Percentiles rank a stretch among this genome's conserved stretches.
phyloP scores from a whole-genome alignment of 2,113 vertebrate species.

The Nerophis ophidion region DNA sequence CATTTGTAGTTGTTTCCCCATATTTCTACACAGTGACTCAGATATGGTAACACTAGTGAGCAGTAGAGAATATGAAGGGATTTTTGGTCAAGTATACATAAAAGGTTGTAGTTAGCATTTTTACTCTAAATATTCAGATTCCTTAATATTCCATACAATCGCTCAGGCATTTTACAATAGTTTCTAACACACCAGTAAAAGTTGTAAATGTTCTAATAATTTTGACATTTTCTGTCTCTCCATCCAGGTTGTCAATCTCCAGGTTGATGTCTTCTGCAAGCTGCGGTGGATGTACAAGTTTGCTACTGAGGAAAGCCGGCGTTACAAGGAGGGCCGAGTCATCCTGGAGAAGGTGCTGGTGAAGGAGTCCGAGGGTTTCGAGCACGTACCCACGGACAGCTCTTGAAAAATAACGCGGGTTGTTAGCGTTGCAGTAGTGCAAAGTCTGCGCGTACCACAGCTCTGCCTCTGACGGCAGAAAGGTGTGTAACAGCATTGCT shows the following conservation, averaged over 20 bases:
- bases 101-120: too few species aligned
- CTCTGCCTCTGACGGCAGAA: slow-evolving; percentile 25
- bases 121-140: not conserved
- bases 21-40: too few species aligned
- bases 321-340: slow-evolving; percentile 94
- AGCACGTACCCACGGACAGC: slow-evolving; percentile 83
- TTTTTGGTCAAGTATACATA: too few species aligned
- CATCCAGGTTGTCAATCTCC: slow-evolving; percentile 90
- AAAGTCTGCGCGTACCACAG: slow-evolving; percentile 2
- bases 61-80: too few species aligned
- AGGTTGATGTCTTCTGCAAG: slow-evolving; percentile 97
- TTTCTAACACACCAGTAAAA: not conserved
- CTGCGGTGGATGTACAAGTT: slow-evolving; percentile 99
- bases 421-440: not conserved
- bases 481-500: slow-evolving; percentile 12
- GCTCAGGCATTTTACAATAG: not conserved
- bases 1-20: too few species aligned
- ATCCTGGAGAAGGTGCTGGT: slow-evolving; percentile 95
- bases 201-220: not conserved
- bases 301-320: slow-evolving; percentile 95
- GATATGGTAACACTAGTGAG: too few species aligned
- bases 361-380: slow-evolving; percentile 92
- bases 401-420: slow-evolving; percentile 70
- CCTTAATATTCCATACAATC: not conserved
- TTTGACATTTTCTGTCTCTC: not conserved